phyloP scores from a whole-genome alignment of 2,113 vertebrate species.

The Albula glossodonta region DNA sequence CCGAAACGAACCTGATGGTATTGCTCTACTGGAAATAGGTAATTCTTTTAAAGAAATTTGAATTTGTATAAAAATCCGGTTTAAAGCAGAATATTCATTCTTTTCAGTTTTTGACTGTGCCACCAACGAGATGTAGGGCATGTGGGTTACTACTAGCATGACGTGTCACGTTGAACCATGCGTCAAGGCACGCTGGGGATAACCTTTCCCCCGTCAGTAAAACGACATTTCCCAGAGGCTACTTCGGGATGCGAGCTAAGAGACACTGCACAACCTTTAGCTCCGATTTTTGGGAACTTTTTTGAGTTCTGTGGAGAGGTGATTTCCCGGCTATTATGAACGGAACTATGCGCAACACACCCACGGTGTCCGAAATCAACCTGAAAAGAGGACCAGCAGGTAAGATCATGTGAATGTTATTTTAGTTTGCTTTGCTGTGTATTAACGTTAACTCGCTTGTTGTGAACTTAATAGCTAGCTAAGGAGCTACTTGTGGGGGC shows the following conservation, averaged over 20 bases:
- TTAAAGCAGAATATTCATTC: too few relatives aligned
- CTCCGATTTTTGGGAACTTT: conserved; percentile 20
- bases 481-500: background rate
- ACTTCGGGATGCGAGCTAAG: conserved; percentile 35
- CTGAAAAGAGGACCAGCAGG: conserved; percentile 69
- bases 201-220: conserved; percentile 38
- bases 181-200: background rate
- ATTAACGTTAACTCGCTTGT: background rate
- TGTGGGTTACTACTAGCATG: background rate
- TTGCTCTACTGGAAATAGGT: too few relatives aligned
- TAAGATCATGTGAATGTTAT: conserved; percentile 38
- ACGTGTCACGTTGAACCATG: background rate
- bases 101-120: too few relatives aligned
- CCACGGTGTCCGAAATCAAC: conserved; percentile 48
- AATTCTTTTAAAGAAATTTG: too few relatives aligned
- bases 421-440: background rate
- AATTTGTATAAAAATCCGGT: too few relatives aligned
- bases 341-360: conserved; percentile 50
- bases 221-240: background rate
- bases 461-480: background rate
- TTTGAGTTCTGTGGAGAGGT: conserved; percentile 30
- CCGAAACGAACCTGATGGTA: too few relatives aligned
- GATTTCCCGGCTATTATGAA: conserved; percentile 59
- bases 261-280: conserved; percentile 60
- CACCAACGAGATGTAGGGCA: too few relatives aligned